Base-by-base conservation (phyloP, 2,888 invertebrate genomes). In the Euspilapteryx auroguttella region DNA sequence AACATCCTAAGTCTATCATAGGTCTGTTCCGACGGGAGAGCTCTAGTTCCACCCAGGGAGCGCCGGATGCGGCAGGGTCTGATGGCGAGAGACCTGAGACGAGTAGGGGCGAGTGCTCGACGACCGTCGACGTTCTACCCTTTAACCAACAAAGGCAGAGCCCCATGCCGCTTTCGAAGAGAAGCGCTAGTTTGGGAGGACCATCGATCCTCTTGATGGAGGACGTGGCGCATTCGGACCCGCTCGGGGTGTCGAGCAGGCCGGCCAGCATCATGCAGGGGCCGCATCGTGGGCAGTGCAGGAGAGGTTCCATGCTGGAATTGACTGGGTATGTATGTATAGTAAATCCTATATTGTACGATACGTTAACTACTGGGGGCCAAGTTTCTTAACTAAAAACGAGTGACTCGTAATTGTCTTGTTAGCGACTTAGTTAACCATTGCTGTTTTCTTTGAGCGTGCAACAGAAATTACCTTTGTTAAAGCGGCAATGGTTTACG, bases 1-100 rank as follows among this genome's bases (percentile, higher is more conserved):
- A 89, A 75, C 81, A 82, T 71, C 82, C 86, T 44, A 87, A 87
- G 69, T 90, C 91, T 65, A 90, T 92, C 66, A 90, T 91, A 79
- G 91, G 91, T 68, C 80, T 91, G 37, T 92, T 92, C 73, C 82
- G 90, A 49, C 82, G 89, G 50, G 91, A 91, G 57, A 90, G 90
- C 59, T 79, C 83, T 40, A 81, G 85, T 45, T 89, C 89, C 0
- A 82, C 83, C 29, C 83, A 83, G 42, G 80, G 78, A 1, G 75
- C 57, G 20, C 55, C 56, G 14, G 79, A 78, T 24, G 62, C 76
- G 29, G 73, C 73, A 27, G 57, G 76, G 12, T 82, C 81, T 27
- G 83, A 82, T 38, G 79, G 81, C 9, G 83, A 83, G 39, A 8
- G 75, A 38, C 73, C 77, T 12, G 56, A 59, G 37, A 61, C 63